Evolutionary conservation across 2,888 invertebrate species (phyloP).

Genomic region (Tetragonula carbonaria): DNA sequence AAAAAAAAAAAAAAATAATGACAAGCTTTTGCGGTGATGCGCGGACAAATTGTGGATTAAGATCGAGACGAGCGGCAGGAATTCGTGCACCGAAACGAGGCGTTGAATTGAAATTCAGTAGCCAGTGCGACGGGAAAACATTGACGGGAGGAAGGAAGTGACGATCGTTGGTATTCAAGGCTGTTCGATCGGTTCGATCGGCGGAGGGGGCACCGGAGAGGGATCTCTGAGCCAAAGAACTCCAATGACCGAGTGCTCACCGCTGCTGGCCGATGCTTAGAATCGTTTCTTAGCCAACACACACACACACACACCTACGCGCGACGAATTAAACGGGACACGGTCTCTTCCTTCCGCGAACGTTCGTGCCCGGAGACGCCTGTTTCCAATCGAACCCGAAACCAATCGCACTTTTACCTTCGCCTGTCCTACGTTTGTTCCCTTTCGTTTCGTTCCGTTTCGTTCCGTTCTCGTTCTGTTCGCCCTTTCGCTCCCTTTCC

Average conservation of each 20-base stretch:
- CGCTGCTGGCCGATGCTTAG: constrained; percentile 65
- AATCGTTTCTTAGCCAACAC: constrained; percentile 69
- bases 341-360: constrained; percentile 81
- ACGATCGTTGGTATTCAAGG: constrained; percentile 81
- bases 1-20: too few relatives aligned
- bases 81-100: constrained; percentile 67
- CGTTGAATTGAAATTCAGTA: constrained; percentile 80
- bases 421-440: background rate
- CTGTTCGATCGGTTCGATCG: constrained; percentile 54
- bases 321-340: constrained; percentile 79
- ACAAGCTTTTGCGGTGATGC: too few relatives aligned
- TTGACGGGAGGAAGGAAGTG: constrained; percentile 83
- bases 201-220: constrained; percentile 47
- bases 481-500: background rate
- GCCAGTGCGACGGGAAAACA: constrained; percentile 75
- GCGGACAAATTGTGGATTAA: background rate
- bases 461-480: background rate
- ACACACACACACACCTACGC: constrained; percentile 69
- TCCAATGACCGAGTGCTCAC: constrained; percentile 80
- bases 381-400: constrained; percentile 36
- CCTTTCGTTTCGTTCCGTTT: constrained; percentile 2
- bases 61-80: constrained; percentile 43
- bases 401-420: constrained; percentile 35
- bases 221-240: constrained; percentile 78
- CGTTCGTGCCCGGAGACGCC: constrained; percentile 72